Base-by-base conservation (phyloP, 2,113 vertebrate genomes). In the Heterotis niloticus region DNA sequence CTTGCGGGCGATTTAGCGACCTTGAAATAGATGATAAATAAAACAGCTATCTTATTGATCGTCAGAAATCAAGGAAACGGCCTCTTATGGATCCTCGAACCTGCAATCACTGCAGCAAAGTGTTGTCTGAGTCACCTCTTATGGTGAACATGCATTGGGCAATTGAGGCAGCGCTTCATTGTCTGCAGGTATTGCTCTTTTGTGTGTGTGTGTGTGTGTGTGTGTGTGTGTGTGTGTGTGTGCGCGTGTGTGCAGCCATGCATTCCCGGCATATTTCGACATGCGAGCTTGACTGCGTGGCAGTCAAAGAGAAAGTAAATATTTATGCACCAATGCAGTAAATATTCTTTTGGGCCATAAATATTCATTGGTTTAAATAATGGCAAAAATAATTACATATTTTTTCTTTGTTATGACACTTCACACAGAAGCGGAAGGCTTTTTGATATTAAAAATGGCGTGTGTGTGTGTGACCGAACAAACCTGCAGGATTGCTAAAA, bases 41-140 rank as follows among this genome's bases (percentile, higher is more conserved):
- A 34, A 54, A 59, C 3, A 34, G 16, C 76, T 28, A 57, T 13
- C 62, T 75, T 20, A 60, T 24, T 64, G 79, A 79, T n/a, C 18
- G 66, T 65, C 17, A 56, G 54, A 73, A 79, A 71, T 76, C 23
- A 18, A 23, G 59, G 59, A 20, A 69, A 59, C 78, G 57, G 81
- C 64, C 78, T 65, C 5, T 5, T 34, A 26, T 65, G 12, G 76
- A 75, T 24, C 81, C n/a, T 5, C 56, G 51, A 23, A 26, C 66
- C 34, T 28, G 28, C 29, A 29, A 60, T 60, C 26, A 51, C 52
- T 59, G 24, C 44, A 18, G 24, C 18, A 75, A 75, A 75, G 54
- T 24, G 64, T 73, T n/a, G 60, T 23, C 60, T 44, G 60, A 51
- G 18, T 29, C 76, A 71, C 54, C 70, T 34, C 68, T 67, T 52